Base-by-base conservation (phyloP, 2,113 vertebrate genomes). In the Anarhynchus alexandrinus region DNA sequence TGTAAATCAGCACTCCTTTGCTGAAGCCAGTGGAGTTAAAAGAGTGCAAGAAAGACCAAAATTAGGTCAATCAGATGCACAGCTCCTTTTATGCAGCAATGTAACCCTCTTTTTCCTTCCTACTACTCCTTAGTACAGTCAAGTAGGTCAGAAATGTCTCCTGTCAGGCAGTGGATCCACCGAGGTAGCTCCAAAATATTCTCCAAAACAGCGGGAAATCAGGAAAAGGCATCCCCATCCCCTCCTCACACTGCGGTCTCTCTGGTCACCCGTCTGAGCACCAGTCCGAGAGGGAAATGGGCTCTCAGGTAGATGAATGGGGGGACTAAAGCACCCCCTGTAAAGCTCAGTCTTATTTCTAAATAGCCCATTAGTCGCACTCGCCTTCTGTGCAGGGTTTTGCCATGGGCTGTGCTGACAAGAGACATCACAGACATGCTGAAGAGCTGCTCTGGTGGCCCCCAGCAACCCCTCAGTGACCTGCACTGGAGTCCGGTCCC, bases 31-130 rank as follows among this genome's bases (percentile, higher is more conserved):
- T 52, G 57, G 77, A 84, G 72, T 79, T 93, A 86, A 84, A 90
- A 88, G 82, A 93, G 57, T 43, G 40, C 52, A 92, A 96, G 67
- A 85, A 91, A 81, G 72, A 95, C 34, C 92, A 94, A 77, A 97
- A 97, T 94, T 93, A 94, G 96, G 95, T 97, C 88, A 97, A 93
- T 90, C 59, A 79, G 90, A 95, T 93, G 92, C 90, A 88, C 69
- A 45, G 76, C n/a, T 94, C 61, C 80, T 94, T 96, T 94, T 86
- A 61, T 82, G 76, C 52, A 88, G 94, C 34, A 78, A 72, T 4
- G 65, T 95, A 94, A 96, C 86, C 59, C 72, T 94, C 57, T 84
- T 93, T 76, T 45, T 94, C 61, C 80, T 91, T 82, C 72, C 43
- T 92, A 62, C 72, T 85, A 54, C 82, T 93, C 12, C 45, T 95